phyloP scores from a whole-genome alignment of 2,888 invertebrate species.

The Drosophila emarginata region DNA sequence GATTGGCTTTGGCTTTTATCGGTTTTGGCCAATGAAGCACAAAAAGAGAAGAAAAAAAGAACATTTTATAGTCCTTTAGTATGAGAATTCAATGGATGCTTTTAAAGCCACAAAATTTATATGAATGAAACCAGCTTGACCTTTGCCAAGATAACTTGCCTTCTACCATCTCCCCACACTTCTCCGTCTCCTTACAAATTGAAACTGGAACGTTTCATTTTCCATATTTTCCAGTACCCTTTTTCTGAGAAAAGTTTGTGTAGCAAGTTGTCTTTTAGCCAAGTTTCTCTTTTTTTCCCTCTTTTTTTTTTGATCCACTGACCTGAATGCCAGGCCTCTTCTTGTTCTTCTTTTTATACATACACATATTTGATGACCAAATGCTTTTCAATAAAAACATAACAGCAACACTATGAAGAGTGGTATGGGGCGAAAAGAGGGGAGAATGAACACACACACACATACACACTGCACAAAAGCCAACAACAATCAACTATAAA shows the following conservation, averaged over 20 bases:
- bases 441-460: background rate
- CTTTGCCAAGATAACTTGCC: conserved; percentile 22
- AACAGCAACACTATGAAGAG: conserved; percentile 29
- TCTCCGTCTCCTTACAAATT: conserved; percentile 9
- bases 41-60: conserved; percentile 8
- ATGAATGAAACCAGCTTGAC: conserved; percentile 22
- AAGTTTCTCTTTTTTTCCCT: conserved; percentile 56
- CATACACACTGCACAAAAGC: conserved; percentile 46
- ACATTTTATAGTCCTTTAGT: conserved; percentile 6
- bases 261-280: conserved; percentile 17
- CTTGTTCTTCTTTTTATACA: conserved; percentile 32
- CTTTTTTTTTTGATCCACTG: conserved; percentile 72
- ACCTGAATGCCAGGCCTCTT: conserved; percentile 50
- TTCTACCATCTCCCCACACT: conserved; percentile 7
- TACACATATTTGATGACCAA: conserved; percentile 75
- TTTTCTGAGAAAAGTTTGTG: background rate
- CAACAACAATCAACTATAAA: conserved; percentile 58
- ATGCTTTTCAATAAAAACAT: conserved; percentile 63
- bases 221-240: background rate
- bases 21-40: conserved; percentile 15
- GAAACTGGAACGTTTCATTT: conserved; percentile 53
- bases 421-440: background rate
- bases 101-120: conserved; percentile 8
- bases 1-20: conserved; percentile 42
- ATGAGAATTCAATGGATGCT: conserved; percentile 4